Evolutionary conservation across 1,140 invertebrate genomes (phyloP), one percentile per base, ranked within the genome.

Genomic region (Hyposmocoma kahamanoa): DNA sequence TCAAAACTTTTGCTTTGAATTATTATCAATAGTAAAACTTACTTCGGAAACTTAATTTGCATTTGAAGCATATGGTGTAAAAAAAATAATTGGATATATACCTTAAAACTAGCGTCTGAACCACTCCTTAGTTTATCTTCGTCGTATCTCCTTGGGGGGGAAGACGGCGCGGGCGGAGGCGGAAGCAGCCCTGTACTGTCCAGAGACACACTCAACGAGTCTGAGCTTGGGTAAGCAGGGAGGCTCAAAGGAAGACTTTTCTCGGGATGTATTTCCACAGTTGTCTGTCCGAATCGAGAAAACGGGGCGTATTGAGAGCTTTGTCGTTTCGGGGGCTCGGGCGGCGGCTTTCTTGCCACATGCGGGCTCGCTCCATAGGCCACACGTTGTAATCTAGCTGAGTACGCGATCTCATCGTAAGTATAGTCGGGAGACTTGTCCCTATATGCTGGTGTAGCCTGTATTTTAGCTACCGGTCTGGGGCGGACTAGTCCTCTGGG

Each of bases 91-190:
- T n/a, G n/a, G n/a, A n/a, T n/a, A n/a, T 51, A 63, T 84, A 94
- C 93, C 91, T 95, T 95, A 87, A 95, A 95, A 88, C 93, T 95
- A 69, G 93, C 93, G 80, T 95, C 93, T 50, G 93, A 94, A 22
- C 93, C 93, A 54, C 93, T 94, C 48, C 93, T 84, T 64, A 90
- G 91, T 62, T 92, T 92, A 60, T 91, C 87, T 41, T 91, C 90
- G 56, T 92, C 89, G 53, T 89, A 87, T 46, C 90, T 87, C 22
- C 89, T 75, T 26, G 89, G 86, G 13, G 88, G 87, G 1, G 87
- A 86, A 38, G 88, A 84, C 1, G 89, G 89, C n/a, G 90, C 88
- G 20, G 90, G 87, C 45, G 89, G 86, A 11, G 88, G 85, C 2
- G 88, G 86, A 32, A 89, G 65, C 43, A 90, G 77, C 6, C 87